phyloP scores from a whole-genome alignment of 2,797 vertebrate genomes.

The Ciconia nigra region DNA sequence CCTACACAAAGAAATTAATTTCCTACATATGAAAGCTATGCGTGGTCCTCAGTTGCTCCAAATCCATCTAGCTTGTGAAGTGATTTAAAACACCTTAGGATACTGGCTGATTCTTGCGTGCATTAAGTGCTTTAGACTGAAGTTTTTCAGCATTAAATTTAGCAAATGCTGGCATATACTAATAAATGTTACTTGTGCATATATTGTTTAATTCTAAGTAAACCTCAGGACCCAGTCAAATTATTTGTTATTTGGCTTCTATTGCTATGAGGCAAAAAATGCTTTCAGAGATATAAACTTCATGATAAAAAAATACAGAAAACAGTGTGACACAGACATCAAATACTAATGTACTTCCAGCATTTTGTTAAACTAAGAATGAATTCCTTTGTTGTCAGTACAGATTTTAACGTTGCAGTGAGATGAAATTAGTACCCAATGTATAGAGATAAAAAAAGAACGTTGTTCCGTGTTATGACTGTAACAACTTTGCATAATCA shows the following conservation, averaged over 20 bases:
- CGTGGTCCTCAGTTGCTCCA: not conserved
- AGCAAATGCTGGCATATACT: not conserved
- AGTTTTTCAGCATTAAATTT: not conserved
- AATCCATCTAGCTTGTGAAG: not conserved
- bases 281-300: not conserved
- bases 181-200: not conserved
- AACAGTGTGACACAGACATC: not conserved
- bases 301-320: not conserved
- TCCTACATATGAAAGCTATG: not conserved
- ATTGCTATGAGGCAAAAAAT: not conserved
- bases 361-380: not conserved
- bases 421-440: slow-evolving; percentile 1
- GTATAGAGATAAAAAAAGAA: not conserved
- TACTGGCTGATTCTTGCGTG: not conserved
- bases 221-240: not conserved
- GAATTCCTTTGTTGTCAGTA: not conserved
- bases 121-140: not conserved
- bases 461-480: not conserved
- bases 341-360: not conserved
- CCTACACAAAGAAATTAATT: not conserved
- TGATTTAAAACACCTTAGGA: not conserved
- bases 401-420: not conserved
- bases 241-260: not conserved
- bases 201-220: not conserved
- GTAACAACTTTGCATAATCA: slow-evolving; percentile 17